Evolutionary conservation across 2,888 invertebrate genomes (phyloP), one percentile per base, ranked within the genome.

Genomic region (Galerucella pusilla): DNA sequence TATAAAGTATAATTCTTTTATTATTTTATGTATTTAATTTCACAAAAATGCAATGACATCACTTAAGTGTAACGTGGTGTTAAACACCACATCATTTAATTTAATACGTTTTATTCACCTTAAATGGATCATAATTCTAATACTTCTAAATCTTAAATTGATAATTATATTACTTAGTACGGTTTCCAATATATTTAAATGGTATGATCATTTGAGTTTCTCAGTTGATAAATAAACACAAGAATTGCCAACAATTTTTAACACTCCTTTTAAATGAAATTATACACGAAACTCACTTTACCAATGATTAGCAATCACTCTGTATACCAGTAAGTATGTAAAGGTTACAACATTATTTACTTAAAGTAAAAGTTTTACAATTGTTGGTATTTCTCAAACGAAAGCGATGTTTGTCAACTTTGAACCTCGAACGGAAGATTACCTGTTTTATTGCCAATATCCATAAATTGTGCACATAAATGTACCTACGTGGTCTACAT

Each of bases 281-380:
- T 66, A 20, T 46, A 20, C 14, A 25, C 52, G 25, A 16, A 46
- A 66, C 20, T 66, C 16, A 49, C 16, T 42, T 66, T 46, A 10
- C 52, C 66, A 46, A 66, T 46, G 46, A 49, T 49, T 25, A 49
- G 25, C 16, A 25, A 49, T 66, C 49, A 49, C 49, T 49, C 49
- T 49, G 49, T 49, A 49, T 49, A 14, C 49, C 49, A 49, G 49
- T 49, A 49, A 49, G 49, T 49, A 49, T 49, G 49, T 49, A 49
- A 65, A 49, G 49, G 61, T 73, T 68, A 73, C 73, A 73, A 45
- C 73, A 68, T 68, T 68, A 63, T 68, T 61, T 64, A 70, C 70
- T 70, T 54, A 52, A 52, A 60, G 73, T 68, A 73, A 73, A 73
- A 73, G 73, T 63, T 68, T 35, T 54, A n/a, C 59, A 35, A 35